A percentile compares a stretch with the other conserved stretches of the same genome.
Evolutionary conservation across 2,888 invertebrate genomes (phyloP).

Genomic region (Nasonia oneida): DNA sequence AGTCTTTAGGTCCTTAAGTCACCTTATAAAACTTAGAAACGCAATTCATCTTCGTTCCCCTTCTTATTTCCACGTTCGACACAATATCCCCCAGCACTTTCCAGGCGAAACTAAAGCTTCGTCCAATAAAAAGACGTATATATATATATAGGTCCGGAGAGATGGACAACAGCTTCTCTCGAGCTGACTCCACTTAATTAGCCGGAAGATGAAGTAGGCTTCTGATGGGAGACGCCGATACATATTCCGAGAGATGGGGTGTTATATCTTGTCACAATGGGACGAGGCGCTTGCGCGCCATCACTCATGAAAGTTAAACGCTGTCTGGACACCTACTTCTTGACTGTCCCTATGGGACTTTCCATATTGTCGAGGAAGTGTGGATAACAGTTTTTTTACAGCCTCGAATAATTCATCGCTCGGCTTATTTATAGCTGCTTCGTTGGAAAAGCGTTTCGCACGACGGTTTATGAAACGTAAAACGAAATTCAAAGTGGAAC

Average conservation of each 20-base stretch:
- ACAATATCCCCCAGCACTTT: background rate
- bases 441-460: no score
- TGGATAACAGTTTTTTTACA: background rate
- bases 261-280: constrained; percentile 65
- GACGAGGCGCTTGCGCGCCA: constrained; percentile 73
- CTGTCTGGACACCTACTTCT: background rate
- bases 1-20: background rate
- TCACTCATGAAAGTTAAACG: constrained; percentile 67
- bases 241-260: constrained; percentile 54
- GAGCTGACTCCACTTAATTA: constrained; percentile 75
- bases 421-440: no score
- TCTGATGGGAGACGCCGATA: constrained; percentile 15
- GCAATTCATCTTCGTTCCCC: constrained; percentile 6
- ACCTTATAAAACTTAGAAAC: constrained; percentile 7
- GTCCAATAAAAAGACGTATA: background rate
- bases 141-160: background rate
- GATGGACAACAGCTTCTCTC: constrained; percentile 26
- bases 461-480: no score
- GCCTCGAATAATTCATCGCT: no score
- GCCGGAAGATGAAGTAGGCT: constrained; percentile 56
- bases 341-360: background rate
- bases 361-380: background rate
- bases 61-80: constrained; percentile 1
- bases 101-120: background rate
- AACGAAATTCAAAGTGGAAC: background rate